Conservation (phyloP, 2,888 invertebrate species). For the Nemapogon koenigi region DNA sequence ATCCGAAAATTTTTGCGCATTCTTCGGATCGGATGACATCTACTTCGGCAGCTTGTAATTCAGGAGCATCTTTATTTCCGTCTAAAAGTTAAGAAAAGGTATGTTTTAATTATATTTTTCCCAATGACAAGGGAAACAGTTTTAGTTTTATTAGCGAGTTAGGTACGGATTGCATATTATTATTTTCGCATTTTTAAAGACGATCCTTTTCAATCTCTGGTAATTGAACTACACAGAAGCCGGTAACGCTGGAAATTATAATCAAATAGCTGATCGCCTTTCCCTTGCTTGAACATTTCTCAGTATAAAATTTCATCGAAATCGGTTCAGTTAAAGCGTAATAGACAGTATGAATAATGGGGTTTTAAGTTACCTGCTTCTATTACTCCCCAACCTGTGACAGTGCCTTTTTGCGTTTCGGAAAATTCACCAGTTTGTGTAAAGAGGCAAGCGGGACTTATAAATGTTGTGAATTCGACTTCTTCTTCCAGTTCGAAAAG, state of each 20-base stretch:
- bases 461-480: slow-evolving; percentile 23
- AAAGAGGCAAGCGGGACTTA: slow-evolving; percentile 38
- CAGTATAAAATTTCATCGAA: no score
- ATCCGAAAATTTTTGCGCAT: slow-evolving; percentile 25
- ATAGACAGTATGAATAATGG: slow-evolving; percentile 5
- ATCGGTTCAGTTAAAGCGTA: no score
- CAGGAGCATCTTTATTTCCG: no score
- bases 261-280: no score
- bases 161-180: background rate
- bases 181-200: background rate
- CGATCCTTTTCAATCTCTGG: background rate
- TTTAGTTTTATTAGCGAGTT: background rate
- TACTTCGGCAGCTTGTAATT: slow-evolving; percentile 30
- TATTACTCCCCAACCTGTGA: slow-evolving; percentile 40
- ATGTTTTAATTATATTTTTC: no score
- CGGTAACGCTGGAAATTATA: background rate
- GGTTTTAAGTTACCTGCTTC: slow-evolving; percentile 31
- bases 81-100: no score
- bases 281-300: background rate
- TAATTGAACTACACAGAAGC: background rate
- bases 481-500: slow-evolving; percentile 27
- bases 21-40: slow-evolving; percentile 26
- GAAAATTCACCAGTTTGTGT: slow-evolving; percentile 18
- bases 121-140: no score
- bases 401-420: slow-evolving; percentile 22